Evolutionary conservation across 1,140 invertebrate species (phyloP).

Genomic region (Drosophila busckii): DNA sequence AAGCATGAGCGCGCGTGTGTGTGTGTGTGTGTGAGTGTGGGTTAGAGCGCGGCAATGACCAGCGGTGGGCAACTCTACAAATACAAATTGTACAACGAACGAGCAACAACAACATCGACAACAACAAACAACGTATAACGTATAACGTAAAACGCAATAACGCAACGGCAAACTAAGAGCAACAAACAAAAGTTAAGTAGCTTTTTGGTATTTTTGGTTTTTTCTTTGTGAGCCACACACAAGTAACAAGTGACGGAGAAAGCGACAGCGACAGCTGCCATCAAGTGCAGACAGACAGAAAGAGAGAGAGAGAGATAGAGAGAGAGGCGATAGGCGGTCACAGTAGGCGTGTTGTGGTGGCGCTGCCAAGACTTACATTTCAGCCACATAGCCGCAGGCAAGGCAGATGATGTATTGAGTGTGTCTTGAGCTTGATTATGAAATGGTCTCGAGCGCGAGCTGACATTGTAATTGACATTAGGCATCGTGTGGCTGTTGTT

Average conservation of each 20-base stretch:
- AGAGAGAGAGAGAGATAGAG: slow-evolving; percentile 16
- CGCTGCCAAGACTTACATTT: slow-evolving; percentile 78
- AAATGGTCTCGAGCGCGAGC: slow-evolving; percentile 68
- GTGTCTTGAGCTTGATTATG: slow-evolving; percentile 75
- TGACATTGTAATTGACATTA: slow-evolving; percentile 62
- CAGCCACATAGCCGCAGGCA: slow-evolving; percentile 68
- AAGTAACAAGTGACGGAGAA: slow-evolving; percentile 2
- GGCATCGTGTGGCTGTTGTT: slow-evolving; percentile 52
- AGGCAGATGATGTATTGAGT: slow-evolving; percentile 65
- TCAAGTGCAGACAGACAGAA: slow-evolving; percentile 13
- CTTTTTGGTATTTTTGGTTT: background rate
- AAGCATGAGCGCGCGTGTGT: background rate
- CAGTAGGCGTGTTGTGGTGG: slow-evolving; percentile 36
- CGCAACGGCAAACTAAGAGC: slow-evolving; percentile 1
- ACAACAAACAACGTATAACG: slow-evolving; percentile 19
- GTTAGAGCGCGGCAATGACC: slow-evolving; percentile 16
- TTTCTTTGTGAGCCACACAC: background rate
- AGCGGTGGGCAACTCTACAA: slow-evolving; percentile 15
- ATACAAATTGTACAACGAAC: slow-evolving; percentile 33
- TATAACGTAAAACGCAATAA: slow-evolving; percentile 6
- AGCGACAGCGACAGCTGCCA: slow-evolving; percentile 22
- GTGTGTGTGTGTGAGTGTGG: slow-evolving; percentile 1
- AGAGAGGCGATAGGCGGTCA: slow-evolving; percentile 18
- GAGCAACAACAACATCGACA: slow-evolving; percentile 27
- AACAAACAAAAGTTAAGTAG: slow-evolving; percentile 7